A percentile compares a stretch with the other conserved stretches of the same genome.
These are phyloP conservation scores for Ophioderma brevispina DNA, from an alignment of 35 echinoderm and acorn worm genomes.

Conservation along the genomic window DNA sequence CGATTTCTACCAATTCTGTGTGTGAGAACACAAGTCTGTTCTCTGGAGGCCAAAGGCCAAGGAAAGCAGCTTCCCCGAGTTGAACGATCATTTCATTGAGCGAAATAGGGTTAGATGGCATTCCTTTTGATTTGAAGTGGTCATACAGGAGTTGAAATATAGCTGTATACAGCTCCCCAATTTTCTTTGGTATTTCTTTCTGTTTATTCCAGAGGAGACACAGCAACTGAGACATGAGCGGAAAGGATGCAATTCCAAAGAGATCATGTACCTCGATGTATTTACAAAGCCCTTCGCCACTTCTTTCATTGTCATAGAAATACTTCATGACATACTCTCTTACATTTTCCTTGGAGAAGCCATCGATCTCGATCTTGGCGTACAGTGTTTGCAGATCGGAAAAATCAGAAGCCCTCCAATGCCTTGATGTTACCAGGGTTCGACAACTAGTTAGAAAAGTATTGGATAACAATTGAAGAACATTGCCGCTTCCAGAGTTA, in stretches of 20 bases:
- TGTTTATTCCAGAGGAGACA: not conserved
- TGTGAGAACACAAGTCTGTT: not conserved
- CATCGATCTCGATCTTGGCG: slow-evolving; percentile 38
- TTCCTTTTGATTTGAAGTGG: not conserved
- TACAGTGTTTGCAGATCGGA: slow-evolving; percentile 3
- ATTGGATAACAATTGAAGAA: slow-evolving; percentile 28
- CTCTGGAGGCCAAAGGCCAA: not conserved
- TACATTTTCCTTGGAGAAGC: slow-evolving; percentile 41
- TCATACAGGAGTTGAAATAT: not conserved
- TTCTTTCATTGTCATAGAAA: not conserved
- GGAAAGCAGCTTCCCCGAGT: not conserved
- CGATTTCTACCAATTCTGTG: not conserved
- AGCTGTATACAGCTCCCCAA: not conserved
- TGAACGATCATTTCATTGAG: not conserved
- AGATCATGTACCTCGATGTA: not conserved
- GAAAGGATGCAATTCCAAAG: not conserved
- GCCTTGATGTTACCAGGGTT: slow-evolving; percentile 44
- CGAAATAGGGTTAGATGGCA: not conserved
- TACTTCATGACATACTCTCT: slow-evolving; percentile 25
- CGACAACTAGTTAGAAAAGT: slow-evolving; percentile 24
- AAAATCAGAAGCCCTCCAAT: slow-evolving; percentile 34
- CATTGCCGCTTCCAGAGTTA: slow-evolving; percentile 3
- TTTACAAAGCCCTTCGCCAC: not conserved
- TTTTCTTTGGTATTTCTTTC: not conserved
- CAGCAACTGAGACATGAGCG: not conserved